Percentiles rank a stretch among this genome's conserved stretches.
Conservation (phyloP, 2,797 vertebrate species). For the Falco columbarius region DNA sequence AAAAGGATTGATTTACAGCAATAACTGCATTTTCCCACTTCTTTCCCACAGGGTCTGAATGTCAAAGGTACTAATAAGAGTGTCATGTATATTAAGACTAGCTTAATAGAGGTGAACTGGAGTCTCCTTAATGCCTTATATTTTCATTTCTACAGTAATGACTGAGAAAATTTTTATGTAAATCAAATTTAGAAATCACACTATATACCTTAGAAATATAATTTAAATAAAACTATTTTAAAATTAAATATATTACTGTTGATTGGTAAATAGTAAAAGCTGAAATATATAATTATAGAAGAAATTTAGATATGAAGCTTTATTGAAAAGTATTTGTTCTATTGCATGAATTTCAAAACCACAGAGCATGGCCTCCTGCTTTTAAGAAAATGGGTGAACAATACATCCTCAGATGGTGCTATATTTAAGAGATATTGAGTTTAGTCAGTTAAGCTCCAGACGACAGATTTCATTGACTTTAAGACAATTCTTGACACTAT, state of each 20-base stretch:
- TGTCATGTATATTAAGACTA: not conserved
- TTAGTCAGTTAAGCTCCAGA: not conserved
- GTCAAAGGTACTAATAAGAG: not conserved
- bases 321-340: not conserved
- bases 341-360: not conserved
- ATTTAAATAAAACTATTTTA: not conserved
- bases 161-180: not conserved
- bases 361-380: not conserved
- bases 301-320: not conserved
- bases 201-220: not conserved
- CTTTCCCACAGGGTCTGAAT: not conserved
- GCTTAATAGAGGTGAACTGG: not conserved
- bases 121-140: not conserved
- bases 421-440: not conserved
- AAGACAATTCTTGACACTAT: not conserved
- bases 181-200: not conserved
- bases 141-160: not conserved
- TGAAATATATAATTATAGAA: not conserved
- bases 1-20: constrained; percentile 8
- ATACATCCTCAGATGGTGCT: not conserved
- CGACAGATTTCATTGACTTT: not conserved
- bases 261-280: not conserved
- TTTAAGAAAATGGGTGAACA: not conserved
- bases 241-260: not conserved
- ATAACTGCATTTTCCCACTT: not conserved